phyloP scores from a whole-genome alignment of 2,797 vertebrate species.

The Dicrostonyx torquatus region DNA sequence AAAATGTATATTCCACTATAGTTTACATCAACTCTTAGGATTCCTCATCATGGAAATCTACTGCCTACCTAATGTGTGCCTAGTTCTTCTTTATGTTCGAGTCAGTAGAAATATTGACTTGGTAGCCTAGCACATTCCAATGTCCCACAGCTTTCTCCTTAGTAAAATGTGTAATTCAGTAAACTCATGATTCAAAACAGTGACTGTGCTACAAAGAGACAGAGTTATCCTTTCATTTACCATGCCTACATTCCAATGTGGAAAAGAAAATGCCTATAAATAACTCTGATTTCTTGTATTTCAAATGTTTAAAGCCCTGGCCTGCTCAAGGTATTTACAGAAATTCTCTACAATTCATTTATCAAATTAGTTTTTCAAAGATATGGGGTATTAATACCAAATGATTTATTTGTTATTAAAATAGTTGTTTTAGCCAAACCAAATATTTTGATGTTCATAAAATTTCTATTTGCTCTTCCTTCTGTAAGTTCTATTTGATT shows the following conservation, averaged over 20 bases:
- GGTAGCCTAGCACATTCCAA: not conserved
- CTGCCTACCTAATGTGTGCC: not conserved
- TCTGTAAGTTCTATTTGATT: not conserved
- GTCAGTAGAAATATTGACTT: not conserved
- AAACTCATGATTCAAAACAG: not conserved
- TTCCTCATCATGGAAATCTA: not conserved
- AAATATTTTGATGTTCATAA: not conserved
- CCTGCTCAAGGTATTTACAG: not conserved
- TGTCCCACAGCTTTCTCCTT: not conserved
- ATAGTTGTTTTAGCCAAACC: not conserved
- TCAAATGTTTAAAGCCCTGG: not conserved
- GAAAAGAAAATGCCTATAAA: not conserved
- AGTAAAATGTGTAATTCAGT: not conserved
- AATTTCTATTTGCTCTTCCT: not conserved
- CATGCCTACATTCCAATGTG: not conserved
- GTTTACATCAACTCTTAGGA: not conserved
- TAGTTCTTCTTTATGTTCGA: not conserved
- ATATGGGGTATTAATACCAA: not conserved
- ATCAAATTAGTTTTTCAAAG: not conserved
- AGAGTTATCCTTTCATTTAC: not conserved
- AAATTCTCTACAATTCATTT: constrained; percentile 8
- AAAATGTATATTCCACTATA: constrained; percentile 1
- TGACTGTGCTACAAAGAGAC: not conserved
- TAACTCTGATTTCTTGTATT: not conserved
- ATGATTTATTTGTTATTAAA: constrained; percentile 32